Evolutionary conservation across 2,797 vertebrate species (phyloP).

Genomic region (Gymnothorax reevesii): DNA sequence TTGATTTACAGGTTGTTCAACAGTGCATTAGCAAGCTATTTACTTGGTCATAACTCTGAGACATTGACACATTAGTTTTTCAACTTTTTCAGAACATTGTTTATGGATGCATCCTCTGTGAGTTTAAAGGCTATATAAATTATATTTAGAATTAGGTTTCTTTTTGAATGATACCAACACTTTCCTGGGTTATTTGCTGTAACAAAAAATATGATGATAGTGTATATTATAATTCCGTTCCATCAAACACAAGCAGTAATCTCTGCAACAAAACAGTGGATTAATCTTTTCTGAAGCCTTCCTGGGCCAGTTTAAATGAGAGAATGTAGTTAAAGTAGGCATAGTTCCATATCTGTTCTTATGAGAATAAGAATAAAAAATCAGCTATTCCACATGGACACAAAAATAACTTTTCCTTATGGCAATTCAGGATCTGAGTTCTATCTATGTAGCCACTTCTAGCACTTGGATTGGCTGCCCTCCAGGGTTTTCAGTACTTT

Average conservation of each 20-base stretch:
- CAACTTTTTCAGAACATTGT: neutral
- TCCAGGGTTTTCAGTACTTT: too few species aligned
- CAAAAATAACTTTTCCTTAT: neutral
- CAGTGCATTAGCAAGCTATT: slow-evolving; percentile 70
- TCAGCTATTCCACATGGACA: neutral
- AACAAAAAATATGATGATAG: neutral
- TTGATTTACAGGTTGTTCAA: slow-evolving; percentile 76
- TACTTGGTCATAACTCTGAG: slow-evolving; percentile 52
- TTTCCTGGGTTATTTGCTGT: neutral
- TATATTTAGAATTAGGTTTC: neutral
- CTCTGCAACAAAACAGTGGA: neutral
- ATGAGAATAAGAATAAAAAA: neutral
- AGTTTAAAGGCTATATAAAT: neutral
- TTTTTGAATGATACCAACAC: neutral
- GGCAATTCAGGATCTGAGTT: neutral
- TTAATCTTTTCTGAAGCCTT: neutral
- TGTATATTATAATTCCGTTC: neutral
- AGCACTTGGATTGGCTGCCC: neutral
- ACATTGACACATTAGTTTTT: slow-evolving; percentile 8
- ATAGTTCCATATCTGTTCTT: neutral
- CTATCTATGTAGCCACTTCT: neutral
- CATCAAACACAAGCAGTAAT: neutral
- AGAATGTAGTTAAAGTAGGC: neutral
- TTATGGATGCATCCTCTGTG: neutral
- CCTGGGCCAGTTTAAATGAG: neutral